Evolutionary conservation across 2,888 invertebrate species (phyloP), one percentile per base, ranked within the genome.

Genomic region (Tenthredo livida): DNA sequence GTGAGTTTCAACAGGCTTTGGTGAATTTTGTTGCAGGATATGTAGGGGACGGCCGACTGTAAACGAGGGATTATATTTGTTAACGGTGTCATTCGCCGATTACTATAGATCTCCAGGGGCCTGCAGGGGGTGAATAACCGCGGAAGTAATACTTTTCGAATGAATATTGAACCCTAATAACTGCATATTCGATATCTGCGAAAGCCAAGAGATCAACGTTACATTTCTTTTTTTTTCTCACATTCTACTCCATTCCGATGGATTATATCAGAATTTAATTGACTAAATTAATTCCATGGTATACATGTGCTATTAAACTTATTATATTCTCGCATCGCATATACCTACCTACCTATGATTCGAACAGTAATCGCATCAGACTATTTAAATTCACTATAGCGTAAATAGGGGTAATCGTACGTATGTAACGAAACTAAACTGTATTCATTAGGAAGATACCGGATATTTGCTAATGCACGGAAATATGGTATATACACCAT

Each of bases 381-480:
- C 25, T 61, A 61, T 61, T 61, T 61, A 61, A 61, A 61, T 25
- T 61, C 61, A 25, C 25, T 5, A 25, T 61, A 6, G 10, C 25
- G 25, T 25, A 25, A 25, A 61, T 25, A 25, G 61, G 25, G 61
- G 25, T 61, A 25, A 25, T 21, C 61, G 25, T 25, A 33, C 12
- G 25, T 67, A 67, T 10, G 0, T 37, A 37, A 29, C 43, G 43
- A 73, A 40, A 73, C 73, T 43, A 43, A 67, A 67, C 67, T 43
- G 43, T 40, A 61, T 80, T 61, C 61, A 80, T 80, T 50, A 80
- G 80, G 12, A 61, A 61, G 47, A 50, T 33, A 80, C 61, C 80
- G 80, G 80, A 80, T 61, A 40, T 61, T 80, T 37, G 40, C 37
- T 80, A 80, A 80, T 80, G 58, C 80, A 80, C 80, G 80, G 80